Conservation (phyloP, 2,113 vertebrate genomes). For the Gallinago media region DNA sequence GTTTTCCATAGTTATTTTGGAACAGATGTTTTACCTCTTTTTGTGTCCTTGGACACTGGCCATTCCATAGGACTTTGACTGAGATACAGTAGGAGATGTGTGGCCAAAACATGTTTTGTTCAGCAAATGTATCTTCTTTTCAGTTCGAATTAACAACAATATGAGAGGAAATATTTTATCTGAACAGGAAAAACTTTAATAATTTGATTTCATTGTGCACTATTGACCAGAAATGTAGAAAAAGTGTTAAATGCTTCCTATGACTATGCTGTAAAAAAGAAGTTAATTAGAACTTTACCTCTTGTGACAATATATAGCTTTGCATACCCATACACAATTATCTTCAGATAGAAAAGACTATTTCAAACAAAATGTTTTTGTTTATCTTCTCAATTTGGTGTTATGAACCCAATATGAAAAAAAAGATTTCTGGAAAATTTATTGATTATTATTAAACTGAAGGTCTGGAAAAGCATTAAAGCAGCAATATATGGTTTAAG, state of each 20-base stretch:
- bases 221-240: neutral
- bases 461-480: neutral
- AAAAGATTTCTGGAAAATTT: neutral
- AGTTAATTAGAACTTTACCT: neutral
- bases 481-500: neutral
- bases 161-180: neutral
- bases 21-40: slow-evolving; percentile 39
- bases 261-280: neutral
- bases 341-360: neutral
- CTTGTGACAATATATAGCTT: neutral
- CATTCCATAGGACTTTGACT: slow-evolving; percentile 23
- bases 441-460: neutral
- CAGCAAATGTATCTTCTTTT: neutral
- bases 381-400: neutral
- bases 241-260: neutral
- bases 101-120: neutral
- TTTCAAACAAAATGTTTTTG: neutral
- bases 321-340: neutral
- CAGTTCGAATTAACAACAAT: neutral
- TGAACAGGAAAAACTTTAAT: neutral
- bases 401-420: neutral
- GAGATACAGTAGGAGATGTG: neutral
- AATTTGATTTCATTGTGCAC: neutral
- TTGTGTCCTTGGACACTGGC: slow-evolving; percentile 32
- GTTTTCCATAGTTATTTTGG: slow-evolving; percentile 58